Evolutionary conservation across 2,888 invertebrate genomes (phyloP).

Genomic region (Amiota mariae): DNA sequence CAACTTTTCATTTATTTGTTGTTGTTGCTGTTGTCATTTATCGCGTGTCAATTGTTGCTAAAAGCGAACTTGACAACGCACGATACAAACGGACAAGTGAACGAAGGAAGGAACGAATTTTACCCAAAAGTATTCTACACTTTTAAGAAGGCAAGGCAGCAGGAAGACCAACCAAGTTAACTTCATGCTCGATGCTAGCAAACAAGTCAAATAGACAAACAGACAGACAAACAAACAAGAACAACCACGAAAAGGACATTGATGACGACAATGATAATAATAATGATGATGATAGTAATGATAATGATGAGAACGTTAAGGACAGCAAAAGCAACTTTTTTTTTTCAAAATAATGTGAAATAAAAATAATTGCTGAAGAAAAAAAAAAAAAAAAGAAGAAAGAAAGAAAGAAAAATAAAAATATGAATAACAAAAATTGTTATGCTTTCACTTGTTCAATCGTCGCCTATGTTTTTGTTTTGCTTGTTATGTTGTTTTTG

Average conservation of each 20-base stretch:
- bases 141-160: not conserved
- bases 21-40: constrained; percentile 36
- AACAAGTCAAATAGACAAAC: constrained; percentile 27
- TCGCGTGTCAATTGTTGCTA: constrained; percentile 70
- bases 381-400: too few relatives aligned
- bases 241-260: not conserved
- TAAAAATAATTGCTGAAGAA: constrained; percentile 60
- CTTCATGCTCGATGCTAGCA: too few relatives aligned
- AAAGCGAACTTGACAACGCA: constrained; percentile 44
- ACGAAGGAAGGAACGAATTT: too few relatives aligned
- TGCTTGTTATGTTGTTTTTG: not conserved
- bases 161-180: too few relatives aligned
- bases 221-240: constrained; percentile 37
- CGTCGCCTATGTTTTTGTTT: not conserved
- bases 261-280: constrained; percentile 12
- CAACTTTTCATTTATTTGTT: constrained; percentile 18
- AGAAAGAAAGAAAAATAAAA: too few relatives aligned
- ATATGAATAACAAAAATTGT: constrained; percentile 45
- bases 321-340: constrained; percentile 3
- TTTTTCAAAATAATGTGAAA: constrained; percentile 36
- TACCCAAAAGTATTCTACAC: constrained; percentile 15
- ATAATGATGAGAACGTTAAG: too few relatives aligned
- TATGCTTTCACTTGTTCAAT: constrained; percentile 60
- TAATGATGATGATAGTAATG: constrained; percentile 27
- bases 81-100: too few relatives aligned